phyloP scores from a whole-genome alignment of 2,888 invertebrate species.

The Eristalis tenax region DNA sequence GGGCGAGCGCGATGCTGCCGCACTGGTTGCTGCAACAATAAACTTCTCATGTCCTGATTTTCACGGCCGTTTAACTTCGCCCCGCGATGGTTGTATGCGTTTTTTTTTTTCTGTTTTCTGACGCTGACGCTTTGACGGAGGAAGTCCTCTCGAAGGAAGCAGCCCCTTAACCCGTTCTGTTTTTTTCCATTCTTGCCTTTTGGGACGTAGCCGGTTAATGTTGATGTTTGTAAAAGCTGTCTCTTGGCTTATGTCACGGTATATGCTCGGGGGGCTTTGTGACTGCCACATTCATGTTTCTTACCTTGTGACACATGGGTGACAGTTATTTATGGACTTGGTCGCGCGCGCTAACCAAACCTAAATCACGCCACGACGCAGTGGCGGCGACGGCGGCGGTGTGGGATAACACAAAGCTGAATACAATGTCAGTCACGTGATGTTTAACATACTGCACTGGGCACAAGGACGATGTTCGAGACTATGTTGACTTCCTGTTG shows the following conservation, averaged over 20 bases:
- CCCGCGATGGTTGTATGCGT: neutral
- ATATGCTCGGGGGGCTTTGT: constrained; percentile 28
- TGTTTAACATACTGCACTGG: constrained; percentile 67
- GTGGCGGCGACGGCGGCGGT: neutral
- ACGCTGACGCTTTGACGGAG: too few relatives aligned
- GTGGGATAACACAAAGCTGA: constrained; percentile 36
- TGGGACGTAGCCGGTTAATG: neutral
- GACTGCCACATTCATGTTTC: constrained; percentile 69
- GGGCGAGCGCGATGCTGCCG: constrained; percentile 54
- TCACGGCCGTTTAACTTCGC: constrained; percentile 62
- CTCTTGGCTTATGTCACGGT: constrained; percentile 65
- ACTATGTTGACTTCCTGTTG: constrained; percentile 69
- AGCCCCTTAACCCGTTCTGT: constrained; percentile 54
- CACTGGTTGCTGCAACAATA: constrained; percentile 50
- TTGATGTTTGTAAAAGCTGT: constrained; percentile 64
- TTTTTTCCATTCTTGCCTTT: neutral
- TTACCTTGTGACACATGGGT: constrained; percentile 71
- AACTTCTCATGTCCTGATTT: constrained; percentile 70
- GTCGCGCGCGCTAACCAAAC: constrained; percentile 58
- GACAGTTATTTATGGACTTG: constrained; percentile 72
- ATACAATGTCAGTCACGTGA: constrained; percentile 65
- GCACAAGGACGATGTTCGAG: constrained; percentile 63
- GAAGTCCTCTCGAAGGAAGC: constrained; percentile 28
- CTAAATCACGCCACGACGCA: constrained; percentile 54
- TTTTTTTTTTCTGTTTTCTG: neutral